Percentiles rank a stretch among this genome's conserved stretches.
Evolutionary conservation across 2,888 invertebrate species (phyloP).

Genomic region (Euphydryas editha): DNA sequence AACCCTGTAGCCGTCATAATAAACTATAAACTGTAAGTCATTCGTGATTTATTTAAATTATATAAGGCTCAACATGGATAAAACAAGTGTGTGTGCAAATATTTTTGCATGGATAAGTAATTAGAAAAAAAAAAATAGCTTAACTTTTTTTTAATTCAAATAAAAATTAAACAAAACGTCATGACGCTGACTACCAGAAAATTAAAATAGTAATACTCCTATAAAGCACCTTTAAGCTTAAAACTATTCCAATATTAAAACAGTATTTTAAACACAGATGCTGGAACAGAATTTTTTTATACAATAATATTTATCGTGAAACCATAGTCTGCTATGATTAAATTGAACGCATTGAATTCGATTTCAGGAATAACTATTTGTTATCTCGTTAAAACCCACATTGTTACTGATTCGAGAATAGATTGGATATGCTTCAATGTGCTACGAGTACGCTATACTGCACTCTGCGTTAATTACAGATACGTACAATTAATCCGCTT

Average conservation of each 20-base stretch:
- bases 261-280: not conserved
- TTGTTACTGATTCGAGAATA: conserved; percentile 11
- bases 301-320: not conserved
- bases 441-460: not conserved
- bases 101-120: too few relatives aligned
- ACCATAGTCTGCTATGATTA: not conserved
- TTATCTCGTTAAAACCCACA: conserved; percentile 7
- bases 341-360: conserved; percentile 10
- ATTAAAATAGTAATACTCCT: not conserved
- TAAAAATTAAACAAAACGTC: not conserved
- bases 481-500: not conserved
- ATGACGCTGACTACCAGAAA: not conserved
- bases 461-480: conserved; percentile 5
- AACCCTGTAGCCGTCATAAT: not conserved
- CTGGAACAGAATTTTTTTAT: not conserved
- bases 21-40: not conserved
- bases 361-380: conserved; percentile 7
- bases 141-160: too few relatives aligned
- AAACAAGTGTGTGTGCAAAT: too few relatives aligned
- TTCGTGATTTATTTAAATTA: not conserved
- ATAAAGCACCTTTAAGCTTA: not conserved
- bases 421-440: conserved; percentile 8
- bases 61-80: not conserved
- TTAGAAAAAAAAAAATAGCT: too few relatives aligned
- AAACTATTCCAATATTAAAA: conserved; percentile 4